phyloP scores from a whole-genome alignment of 2,113 vertebrate genomes.

The Eulemur rufifrons region DNA sequence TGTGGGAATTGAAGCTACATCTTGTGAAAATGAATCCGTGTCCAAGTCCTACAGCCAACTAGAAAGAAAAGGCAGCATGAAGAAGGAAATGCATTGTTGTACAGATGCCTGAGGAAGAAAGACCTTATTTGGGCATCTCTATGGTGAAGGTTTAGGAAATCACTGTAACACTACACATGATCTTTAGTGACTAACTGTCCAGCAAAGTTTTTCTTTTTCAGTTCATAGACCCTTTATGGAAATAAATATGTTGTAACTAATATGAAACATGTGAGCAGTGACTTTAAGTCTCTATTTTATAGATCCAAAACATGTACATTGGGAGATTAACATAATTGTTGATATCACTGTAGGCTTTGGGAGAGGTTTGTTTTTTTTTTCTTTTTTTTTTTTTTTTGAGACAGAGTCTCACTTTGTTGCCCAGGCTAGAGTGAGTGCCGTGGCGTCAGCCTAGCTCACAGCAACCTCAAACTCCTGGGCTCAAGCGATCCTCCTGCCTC shows the following conservation, averaged over 20 bases:
- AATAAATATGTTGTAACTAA: slow-evolving; percentile 12
- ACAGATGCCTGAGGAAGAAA: neutral
- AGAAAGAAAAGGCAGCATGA: neutral
- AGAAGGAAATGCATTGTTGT: neutral
- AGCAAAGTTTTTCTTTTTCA: neutral
- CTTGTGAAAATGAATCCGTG: neutral
- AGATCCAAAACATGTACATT: neutral
- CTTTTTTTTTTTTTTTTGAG: too few relatives aligned
- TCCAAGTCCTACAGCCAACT: neutral
- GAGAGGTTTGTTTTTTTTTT: neutral
- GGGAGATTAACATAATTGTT: neutral
- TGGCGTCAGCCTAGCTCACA: too few relatives aligned
- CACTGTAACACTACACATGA: neutral
- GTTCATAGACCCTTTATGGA: neutral
- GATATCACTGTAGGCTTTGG: neutral
- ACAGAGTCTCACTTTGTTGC: too few relatives aligned
- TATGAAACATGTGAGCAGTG: neutral
- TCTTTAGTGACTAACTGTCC: neutral
- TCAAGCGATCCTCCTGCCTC: too few relatives aligned
- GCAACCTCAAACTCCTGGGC: too few relatives aligned
- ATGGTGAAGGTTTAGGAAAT: neutral
- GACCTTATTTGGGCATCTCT: neutral
- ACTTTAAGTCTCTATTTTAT: neutral
- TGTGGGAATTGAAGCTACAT: neutral
- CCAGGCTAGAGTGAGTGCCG: too few relatives aligned